These are phyloP conservation scores for Chironomus striatipennis DNA, from an alignment of 1,140 invertebrate species.

Conservation along the genomic window DNA sequence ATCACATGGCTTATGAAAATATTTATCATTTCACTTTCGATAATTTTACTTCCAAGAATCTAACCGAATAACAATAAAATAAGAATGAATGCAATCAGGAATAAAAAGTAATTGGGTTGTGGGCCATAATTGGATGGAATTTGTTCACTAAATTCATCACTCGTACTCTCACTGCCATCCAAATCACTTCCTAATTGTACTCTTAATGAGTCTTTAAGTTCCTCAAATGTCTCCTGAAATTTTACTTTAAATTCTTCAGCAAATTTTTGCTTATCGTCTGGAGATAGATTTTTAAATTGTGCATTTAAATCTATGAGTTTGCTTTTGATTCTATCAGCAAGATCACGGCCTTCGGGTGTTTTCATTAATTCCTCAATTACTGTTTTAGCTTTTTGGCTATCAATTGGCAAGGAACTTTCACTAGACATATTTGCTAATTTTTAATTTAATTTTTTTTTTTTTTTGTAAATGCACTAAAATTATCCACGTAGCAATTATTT, in stretches of 20 bases:
- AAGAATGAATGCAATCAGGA: neutral
- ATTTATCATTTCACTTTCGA: too few relatives aligned
- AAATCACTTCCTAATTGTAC: neutral
- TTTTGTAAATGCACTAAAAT: neutral
- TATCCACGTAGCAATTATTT: neutral
- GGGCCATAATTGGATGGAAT: neutral
- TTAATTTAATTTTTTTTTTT: too few relatives aligned
- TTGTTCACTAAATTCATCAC: neutral
- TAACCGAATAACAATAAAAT: neutral
- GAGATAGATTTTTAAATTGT: neutral
- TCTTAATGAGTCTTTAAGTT: neutral
- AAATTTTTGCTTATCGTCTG: neutral
- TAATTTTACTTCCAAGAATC: neutral
- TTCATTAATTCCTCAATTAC: neutral
- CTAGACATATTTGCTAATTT: neutral
- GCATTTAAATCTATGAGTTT: neutral
- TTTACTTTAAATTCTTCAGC: neutral
- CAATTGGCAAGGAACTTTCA: neutral
- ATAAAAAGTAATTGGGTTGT: neutral
- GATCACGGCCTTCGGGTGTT: conserved; percentile 30
- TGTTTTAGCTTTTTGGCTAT: neutral
- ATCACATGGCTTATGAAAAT: too few relatives aligned
- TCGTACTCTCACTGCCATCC: neutral
- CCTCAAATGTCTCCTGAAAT: neutral
- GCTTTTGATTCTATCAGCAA: conserved; percentile 54